Conservation (phyloP, 2,113 vertebrate genomes). For the Irena cyanogastra region DNA sequence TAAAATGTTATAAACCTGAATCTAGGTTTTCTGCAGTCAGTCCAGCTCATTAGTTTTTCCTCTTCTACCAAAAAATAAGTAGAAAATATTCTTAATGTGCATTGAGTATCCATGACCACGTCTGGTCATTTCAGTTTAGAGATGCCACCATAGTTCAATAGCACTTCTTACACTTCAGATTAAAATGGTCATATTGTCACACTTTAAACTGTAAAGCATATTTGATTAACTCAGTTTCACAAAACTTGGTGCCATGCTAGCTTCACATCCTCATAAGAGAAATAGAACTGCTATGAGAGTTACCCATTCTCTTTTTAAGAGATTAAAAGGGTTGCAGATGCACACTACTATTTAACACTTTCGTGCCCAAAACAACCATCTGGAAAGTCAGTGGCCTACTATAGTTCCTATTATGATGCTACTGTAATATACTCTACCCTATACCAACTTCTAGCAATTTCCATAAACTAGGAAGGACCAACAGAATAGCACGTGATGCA, state of each 20-base stretch:
- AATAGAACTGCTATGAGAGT: not conserved
- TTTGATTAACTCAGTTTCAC: not conserved
- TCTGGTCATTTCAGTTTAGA: not conserved
- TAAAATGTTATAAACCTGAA: not conserved
- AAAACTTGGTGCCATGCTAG: not conserved
- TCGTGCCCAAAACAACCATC: rapidly evolving
- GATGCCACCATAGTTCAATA: rapidly evolving
- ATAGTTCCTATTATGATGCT: not conserved
- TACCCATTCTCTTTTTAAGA: not conserved
- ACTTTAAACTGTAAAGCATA: not conserved
- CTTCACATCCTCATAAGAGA: not conserved
- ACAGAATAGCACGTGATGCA: rapidly evolving
- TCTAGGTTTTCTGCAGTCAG: not conserved
- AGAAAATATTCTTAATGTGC: not conserved
- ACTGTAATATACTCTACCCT: not conserved
- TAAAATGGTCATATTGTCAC: not conserved
- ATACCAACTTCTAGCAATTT: not conserved
- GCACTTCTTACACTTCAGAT: not conserved
- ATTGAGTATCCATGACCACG: not conserved
- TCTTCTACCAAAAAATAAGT: not conserved
- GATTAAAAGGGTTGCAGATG: not conserved
- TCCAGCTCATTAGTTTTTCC: not conserved
- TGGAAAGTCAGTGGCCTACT: not conserved
- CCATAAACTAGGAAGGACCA: not conserved
- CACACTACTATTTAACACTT: not conserved